A percentile compares a stretch with the other conserved stretches of the same genome.
Evolutionary conservation across 2,113 vertebrate genomes (phyloP).

Genomic region (Hippoglossus stenolepis): DNA sequence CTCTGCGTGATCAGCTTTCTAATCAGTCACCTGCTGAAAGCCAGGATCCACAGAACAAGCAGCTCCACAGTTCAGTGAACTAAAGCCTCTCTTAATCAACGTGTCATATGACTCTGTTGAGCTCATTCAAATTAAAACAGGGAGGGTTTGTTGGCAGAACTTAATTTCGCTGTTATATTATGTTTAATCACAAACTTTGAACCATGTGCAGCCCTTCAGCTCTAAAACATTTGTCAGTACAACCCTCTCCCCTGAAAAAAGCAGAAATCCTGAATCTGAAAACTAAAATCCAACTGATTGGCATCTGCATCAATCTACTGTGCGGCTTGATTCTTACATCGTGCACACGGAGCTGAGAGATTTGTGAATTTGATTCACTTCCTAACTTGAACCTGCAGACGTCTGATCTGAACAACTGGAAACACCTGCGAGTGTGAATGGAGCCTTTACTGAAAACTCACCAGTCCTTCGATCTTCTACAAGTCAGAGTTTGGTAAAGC

Average conservation of each 20-base stretch:
- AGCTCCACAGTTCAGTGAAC: not conserved
- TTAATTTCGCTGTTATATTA: not conserved
- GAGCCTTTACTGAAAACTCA: not conserved
- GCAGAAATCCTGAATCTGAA: not conserved
- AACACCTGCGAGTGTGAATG: not conserved
- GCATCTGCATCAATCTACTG: not conserved
- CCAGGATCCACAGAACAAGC: not conserved
- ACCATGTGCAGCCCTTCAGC: not conserved
- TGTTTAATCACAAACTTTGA: not conserved
- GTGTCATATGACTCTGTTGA: not conserved
- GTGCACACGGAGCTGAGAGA: not conserved
- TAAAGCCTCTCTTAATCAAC: not conserved
- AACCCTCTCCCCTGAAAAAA: too few species aligned
- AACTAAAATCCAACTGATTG: too few species aligned
- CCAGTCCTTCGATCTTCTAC: too few species aligned
- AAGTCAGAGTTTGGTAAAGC: too few species aligned
- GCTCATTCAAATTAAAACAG: not conserved
- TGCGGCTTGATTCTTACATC: not conserved
- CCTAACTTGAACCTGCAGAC: not conserved
- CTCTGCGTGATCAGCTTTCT: not conserved
- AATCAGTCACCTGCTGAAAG: not conserved
- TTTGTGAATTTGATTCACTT: not conserved
- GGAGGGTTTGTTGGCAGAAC: not conserved
- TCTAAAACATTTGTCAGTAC: not conserved
- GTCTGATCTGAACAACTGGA: not conserved